Evolutionary conservation across 35 echinoderm and acorn worm genomes (phyloP).

Genomic region (Eucidaris tribuloides): DNA sequence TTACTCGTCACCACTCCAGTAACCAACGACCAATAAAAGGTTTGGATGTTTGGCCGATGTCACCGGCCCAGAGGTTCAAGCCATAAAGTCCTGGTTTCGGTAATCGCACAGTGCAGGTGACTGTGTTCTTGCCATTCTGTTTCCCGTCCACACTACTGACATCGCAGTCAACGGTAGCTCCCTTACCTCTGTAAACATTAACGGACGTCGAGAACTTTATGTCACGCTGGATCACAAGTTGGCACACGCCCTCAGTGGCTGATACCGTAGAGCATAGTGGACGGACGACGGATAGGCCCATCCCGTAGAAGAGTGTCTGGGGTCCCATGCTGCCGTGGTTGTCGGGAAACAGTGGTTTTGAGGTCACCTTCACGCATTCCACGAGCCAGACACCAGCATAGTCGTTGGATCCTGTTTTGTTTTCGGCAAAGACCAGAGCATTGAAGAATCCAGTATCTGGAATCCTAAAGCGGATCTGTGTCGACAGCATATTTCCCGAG

Average conservation of each 20-base stretch:
- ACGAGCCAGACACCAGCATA: constrained; percentile 3
- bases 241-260: not conserved
- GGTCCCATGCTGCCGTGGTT: not conserved
- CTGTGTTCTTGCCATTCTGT: not conserved
- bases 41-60: no score
- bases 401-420: not conserved
- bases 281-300: not conserved
- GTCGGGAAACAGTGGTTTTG: not conserved
- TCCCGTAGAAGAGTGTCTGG: not conserved
- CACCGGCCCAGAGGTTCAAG: no score
- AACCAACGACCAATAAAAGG: no score
- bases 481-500: not conserved
- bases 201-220: not conserved
- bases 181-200: not conserved
- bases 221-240: not conserved
- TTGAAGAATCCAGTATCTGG: not conserved
- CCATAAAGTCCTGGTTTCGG: not conserved
- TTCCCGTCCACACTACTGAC: not conserved
- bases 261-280: not conserved
- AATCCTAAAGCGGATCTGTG: not conserved
- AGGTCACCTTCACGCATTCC: not conserved
- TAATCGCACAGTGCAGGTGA: not conserved
- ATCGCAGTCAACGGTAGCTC: no score
- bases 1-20: no score
- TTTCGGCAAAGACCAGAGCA: not conserved